A percentile compares a stretch with the other conserved stretches of the same genome.
Conservation (phyloP, 2,113 vertebrate species). For the Halcyon senegalensis region DNA sequence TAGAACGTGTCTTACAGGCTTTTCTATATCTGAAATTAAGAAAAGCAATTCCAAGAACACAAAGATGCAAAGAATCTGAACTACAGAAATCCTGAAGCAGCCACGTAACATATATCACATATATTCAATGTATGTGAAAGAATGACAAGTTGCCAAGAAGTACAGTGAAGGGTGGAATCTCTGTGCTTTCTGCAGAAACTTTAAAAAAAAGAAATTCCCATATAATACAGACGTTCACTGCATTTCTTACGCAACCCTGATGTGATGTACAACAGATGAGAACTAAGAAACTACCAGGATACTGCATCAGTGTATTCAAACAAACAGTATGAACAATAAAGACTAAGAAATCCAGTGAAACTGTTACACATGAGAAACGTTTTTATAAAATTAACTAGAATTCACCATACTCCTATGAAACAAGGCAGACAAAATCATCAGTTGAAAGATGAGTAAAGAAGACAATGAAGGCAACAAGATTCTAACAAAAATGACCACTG, state of each 20-base stretch:
- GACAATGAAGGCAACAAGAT: not conserved
- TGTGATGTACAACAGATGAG: not conserved
- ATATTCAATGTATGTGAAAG: not conserved
- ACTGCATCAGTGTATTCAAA: not conserved
- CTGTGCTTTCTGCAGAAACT: not conserved
- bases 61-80: not conserved
- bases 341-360: not conserved
- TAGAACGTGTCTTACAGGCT: fast-evolving
- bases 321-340: not conserved
- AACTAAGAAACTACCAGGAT: not conserved
- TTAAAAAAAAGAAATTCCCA: not conserved
- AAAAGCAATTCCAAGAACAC: not conserved
- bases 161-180: not conserved
- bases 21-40: not conserved
- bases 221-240: not conserved
- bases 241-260: not conserved
- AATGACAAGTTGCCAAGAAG: not conserved
- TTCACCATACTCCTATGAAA: not conserved
- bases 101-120: not conserved
- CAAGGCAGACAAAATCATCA: not conserved
- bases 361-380: not conserved
- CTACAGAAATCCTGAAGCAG: not conserved
- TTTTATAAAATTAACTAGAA: not conserved
- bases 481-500: not conserved
- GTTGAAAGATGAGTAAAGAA: not conserved